phyloP scores from a whole-genome alignment of 2,888 invertebrate species.

The Dolomedes plantarius region DNA sequence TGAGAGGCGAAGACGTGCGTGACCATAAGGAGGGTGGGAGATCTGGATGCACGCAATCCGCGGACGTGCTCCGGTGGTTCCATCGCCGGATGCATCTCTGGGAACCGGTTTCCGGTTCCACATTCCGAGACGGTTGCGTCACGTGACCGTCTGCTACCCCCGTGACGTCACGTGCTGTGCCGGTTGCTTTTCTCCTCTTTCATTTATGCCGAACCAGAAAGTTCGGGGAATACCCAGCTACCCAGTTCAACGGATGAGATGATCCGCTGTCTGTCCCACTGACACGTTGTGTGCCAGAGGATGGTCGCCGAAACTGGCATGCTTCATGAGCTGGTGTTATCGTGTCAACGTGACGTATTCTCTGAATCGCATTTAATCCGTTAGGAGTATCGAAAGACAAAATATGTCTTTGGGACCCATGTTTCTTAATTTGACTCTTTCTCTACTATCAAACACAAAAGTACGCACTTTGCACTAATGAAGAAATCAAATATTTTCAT shows the following conservation, averaged over 20 bases:
- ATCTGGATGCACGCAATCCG: background rate
- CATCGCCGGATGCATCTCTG: constrained; percentile 19
- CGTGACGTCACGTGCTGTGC: constrained; percentile 32
- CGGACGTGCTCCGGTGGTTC: constrained; percentile 21
- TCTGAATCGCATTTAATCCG: background rate
- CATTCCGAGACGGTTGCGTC: constrained; percentile 59
- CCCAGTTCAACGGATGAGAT: background rate
- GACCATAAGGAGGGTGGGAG: background rate
- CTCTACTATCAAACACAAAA: no score
- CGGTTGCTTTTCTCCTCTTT: constrained; percentile 15
- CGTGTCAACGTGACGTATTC: background rate
- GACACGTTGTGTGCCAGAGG: background rate
- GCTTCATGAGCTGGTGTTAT: background rate
- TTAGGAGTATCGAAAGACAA: background rate
- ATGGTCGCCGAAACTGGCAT: background rate
- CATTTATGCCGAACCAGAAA: background rate
- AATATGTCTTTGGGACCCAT: background rate
- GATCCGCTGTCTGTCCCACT: constrained; percentile 3
- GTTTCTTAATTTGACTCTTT: no score
- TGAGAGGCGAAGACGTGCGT: background rate
- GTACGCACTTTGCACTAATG: no score
- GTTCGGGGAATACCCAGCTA: constrained; percentile 7
- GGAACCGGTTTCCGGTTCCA: constrained; percentile 61
- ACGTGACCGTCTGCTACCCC: constrained; percentile 47
- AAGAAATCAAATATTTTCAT: no score